A percentile compares a stretch with the other conserved stretches of the same genome.
These are phyloP conservation scores for Andrena bucephala DNA, from an alignment of 2,888 invertebrate species.

Conservation along the genomic window DNA sequence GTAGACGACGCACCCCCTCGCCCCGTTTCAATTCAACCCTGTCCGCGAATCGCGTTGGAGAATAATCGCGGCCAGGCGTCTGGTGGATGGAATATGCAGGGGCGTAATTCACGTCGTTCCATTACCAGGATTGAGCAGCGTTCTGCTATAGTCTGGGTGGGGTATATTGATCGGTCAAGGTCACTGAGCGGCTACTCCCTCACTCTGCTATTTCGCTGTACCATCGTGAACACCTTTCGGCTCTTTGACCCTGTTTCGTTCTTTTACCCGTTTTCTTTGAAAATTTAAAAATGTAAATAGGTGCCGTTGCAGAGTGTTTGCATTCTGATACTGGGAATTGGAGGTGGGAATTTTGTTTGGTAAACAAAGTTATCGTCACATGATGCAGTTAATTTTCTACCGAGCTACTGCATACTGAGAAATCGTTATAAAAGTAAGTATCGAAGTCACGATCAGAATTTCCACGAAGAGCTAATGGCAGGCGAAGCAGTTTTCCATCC, in stretches of 20 bases:
- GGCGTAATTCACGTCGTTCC: background rate
- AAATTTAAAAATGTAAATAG: too few relatives aligned
- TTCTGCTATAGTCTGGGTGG: background rate
- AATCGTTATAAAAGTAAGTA: background rate
- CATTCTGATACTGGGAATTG: too few relatives aligned
- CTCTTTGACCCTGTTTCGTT: too few relatives aligned
- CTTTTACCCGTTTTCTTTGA: too few relatives aligned
- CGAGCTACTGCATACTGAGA: background rate
- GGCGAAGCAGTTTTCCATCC: slow-evolving; percentile 24
- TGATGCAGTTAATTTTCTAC: background rate
- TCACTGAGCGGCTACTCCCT: background rate
- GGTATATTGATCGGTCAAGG: background rate
- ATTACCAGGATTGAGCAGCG: slow-evolving; percentile 8
- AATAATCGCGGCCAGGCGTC: slow-evolving; percentile 20
- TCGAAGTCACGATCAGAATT: background rate
- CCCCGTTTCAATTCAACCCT: slow-evolving; percentile 47
- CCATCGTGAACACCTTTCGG: too few relatives aligned
- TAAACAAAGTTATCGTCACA: background rate
- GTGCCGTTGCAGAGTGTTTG: too few relatives aligned
- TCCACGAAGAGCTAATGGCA: background rate
- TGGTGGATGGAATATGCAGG: slow-evolving; percentile 12
- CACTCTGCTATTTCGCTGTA: background rate
- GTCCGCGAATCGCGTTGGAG: slow-evolving; percentile 16
- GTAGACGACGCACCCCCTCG: slow-evolving; percentile 21
- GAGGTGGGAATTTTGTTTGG: too few relatives aligned